Base-by-base conservation (phyloP, 1,140 invertebrate species). In the Idris sp. region DNA sequence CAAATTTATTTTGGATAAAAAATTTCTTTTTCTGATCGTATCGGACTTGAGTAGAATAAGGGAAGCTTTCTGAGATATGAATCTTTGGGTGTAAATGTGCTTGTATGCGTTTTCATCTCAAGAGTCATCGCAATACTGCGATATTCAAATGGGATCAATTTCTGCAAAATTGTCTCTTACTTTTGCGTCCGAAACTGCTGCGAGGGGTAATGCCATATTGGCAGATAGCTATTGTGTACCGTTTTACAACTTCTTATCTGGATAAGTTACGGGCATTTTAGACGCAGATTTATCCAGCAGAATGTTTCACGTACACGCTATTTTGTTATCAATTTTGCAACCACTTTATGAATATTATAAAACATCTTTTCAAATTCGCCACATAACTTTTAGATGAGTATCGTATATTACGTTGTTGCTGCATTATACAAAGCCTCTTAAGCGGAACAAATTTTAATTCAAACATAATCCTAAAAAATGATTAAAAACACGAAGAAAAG, bases 131-230 rank as follows among this genome's bases (percentile, higher is more conserved):
- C 73, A 72, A 72, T 69, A 64, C 49, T 53, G 67, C 75, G 81
- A 84, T 84, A 86, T 86, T 86, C 83, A 85, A 87, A 87, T 86
- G 76, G 77, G 84, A 83, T 85, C 82, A 84, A 85, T 86, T 86
- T 73, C 81, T 84, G 73, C 71, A 77, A 76, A 85, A 84, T 84
- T 81, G 81, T 77, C 78, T 62, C 71, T 79, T 80, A 65, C 58
- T 79, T 46, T 65, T 69, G 36, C 72, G 75, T 82, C 78, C 76
- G 61, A 75, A 69, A 74, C 73, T 68, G 33, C 69, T 53, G 53
- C 13, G 64, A 76, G 73, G 77, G 77, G 80, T 79, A 68, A 78
- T 79, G 83, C 74, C 80, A 80, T 85, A 86, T 86, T 85, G 83
- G 82, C 83, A 83, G 83, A 83, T 85, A 84, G 83, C 80, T 83